Percentiles rank a stretch among this genome's conserved stretches.
These are phyloP conservation scores for Kryphioiulus occultus DNA, from an alignment of 2,888 invertebrate species.

Conservation along the genomic window DNA sequence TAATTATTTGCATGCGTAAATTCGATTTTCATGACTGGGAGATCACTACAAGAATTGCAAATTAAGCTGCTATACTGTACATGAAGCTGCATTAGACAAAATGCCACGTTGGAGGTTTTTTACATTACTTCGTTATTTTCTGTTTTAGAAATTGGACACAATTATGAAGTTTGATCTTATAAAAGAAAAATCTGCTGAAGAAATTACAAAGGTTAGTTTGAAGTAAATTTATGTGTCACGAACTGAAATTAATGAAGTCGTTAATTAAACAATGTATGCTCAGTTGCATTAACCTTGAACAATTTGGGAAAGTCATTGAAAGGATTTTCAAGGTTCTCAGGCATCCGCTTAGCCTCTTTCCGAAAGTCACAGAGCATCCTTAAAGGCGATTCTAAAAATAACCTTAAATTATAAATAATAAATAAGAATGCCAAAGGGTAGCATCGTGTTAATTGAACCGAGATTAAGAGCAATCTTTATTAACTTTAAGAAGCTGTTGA, in stretches of 20 bases:
- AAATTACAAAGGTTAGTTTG: slow-evolving; percentile 67
- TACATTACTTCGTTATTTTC: not conserved
- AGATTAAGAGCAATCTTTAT: not conserved
- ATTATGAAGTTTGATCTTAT: slow-evolving; percentile 82
- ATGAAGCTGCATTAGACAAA: no score
- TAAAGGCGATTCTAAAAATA: not conserved
- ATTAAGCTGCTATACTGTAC: no score
- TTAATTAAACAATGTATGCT: not conserved
- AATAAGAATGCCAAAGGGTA: not conserved
- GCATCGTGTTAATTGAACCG: not conserved
- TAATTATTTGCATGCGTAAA: no score
- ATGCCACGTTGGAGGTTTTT: no score
- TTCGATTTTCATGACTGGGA: no score
- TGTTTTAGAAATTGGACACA: slow-evolving; percentile 67
- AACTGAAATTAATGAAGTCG: not conserved
- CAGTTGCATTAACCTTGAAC: not conserved
- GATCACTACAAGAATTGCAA: no score
- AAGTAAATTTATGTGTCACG: slow-evolving; percentile 10
- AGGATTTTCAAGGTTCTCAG: not conserved
- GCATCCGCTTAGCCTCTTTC: not conserved
- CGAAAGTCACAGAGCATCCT: not conserved
- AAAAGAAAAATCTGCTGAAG: slow-evolving; percentile 73
- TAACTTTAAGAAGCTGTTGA: not conserved
- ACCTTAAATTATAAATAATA: not conserved
- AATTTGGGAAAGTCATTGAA: not conserved